These are phyloP conservation scores for Cancer borealis DNA, from an alignment of 2,888 invertebrate species.

Conservation along the genomic window DNA sequence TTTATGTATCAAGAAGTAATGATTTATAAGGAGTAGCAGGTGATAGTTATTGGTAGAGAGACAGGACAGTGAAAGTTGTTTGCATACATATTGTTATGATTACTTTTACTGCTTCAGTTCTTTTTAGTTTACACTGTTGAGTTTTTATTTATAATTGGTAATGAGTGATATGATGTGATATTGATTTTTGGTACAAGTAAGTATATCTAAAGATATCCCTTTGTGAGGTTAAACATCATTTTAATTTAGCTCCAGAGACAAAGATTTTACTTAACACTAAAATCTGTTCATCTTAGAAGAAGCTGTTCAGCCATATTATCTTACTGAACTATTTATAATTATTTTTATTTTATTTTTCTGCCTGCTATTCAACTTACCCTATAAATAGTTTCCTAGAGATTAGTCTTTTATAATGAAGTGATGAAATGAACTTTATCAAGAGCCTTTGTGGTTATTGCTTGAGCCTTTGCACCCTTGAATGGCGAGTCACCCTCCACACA, in stretches of 20 bases:
- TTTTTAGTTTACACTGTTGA: not conserved
- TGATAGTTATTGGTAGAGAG: not conserved
- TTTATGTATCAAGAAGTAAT: not conserved
- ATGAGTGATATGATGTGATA: not conserved
- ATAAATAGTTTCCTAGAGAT: not conserved
- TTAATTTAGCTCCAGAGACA: not conserved
- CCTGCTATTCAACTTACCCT: not conserved
- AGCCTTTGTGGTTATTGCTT: not conserved
- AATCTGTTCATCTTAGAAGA: not conserved
- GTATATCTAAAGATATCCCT: not conserved
- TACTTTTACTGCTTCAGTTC: not conserved
- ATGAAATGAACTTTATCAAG: not conserved
- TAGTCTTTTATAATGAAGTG: not conserved
- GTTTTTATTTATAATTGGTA: not conserved
- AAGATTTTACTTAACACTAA: not conserved
- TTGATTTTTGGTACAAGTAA: conserved; percentile 13
- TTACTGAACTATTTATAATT: not conserved
- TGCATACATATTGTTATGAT: not conserved
- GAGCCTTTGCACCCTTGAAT: not conserved
- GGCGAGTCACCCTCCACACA: too few relatives aligned
- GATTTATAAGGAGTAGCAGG: not conserved
- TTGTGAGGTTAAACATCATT: not conserved
- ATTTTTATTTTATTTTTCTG: not conserved
- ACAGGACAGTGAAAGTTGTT: not conserved
- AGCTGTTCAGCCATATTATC: conserved; percentile 4